phyloP scores from a whole-genome alignment of 2,888 invertebrate species.

The Pogonocherus hispidulus region DNA sequence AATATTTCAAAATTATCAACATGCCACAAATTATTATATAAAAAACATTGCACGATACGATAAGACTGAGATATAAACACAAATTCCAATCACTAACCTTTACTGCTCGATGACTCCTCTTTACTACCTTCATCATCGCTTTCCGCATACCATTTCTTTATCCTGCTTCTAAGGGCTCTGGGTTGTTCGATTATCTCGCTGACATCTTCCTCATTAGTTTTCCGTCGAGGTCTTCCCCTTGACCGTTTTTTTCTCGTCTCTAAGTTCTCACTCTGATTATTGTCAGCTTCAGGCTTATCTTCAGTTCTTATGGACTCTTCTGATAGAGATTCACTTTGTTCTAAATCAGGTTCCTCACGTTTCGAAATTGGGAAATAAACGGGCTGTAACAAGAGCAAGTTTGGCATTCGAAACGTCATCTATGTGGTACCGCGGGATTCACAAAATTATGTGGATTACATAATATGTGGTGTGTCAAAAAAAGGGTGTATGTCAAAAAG shows the following conservation, averaged over 20 bases:
- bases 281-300: neutral
- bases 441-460: no score
- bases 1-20: no score
- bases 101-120: neutral
- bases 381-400: neutral
- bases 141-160: conserved; percentile 7
- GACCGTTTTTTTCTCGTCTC: neutral
- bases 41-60: no score
- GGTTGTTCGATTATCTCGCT: neutral
- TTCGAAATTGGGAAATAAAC: neutral
- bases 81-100: neutral
- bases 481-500: no score
- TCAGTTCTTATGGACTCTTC: neutral
- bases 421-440: no score
- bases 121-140: neutral
- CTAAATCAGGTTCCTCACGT: neutral
- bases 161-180: conserved; percentile 12
- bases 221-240: neutral
- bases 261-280: neutral
- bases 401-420: no score
- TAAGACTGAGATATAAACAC: no score
- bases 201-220: neutral
- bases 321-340: neutral
- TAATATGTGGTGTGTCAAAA: no score
- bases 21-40: no score